These are phyloP conservation scores for Turnix velox DNA, from an alignment of 2,113 vertebrate species.

Conservation along the genomic window DNA sequence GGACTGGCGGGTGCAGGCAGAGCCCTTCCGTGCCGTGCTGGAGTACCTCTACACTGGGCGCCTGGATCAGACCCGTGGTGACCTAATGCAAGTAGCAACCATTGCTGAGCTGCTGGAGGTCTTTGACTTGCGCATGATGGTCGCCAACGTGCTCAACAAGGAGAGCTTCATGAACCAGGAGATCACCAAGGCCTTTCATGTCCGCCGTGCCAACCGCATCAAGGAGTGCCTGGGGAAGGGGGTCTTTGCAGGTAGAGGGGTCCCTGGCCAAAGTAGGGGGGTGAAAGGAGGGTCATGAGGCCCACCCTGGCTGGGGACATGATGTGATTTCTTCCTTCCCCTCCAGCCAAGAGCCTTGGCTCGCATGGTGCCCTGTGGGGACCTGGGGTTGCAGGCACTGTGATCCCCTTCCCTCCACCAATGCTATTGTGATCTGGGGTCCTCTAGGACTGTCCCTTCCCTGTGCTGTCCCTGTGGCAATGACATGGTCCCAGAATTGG, in stretches of 20 bases:
- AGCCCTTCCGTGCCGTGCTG: conserved; percentile 74
- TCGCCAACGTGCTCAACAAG: conserved; percentile 87
- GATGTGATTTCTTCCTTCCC: background rate
- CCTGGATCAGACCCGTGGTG: conserved; percentile 76
- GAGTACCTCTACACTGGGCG: conserved; percentile 86
- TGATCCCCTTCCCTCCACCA: rapidly evolving
- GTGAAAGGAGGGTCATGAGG: background rate
- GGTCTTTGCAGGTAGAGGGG: conserved; percentile 81
- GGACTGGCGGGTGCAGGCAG: conserved; percentile 76
- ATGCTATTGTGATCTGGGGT: background rate
- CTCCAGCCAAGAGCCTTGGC: rapidly evolving
- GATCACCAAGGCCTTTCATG: conserved; percentile 92
- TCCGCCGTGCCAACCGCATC: conserved; percentile 89
- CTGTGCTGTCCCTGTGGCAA: rapidly evolving
- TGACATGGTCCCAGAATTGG: background rate
- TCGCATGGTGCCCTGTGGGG: rapidly evolving
- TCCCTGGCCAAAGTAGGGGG: too few species aligned
- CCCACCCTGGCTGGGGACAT: rapidly evolving
- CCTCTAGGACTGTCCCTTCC: background rate
- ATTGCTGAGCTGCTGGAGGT: conserved; percentile 88
- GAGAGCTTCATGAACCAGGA: conserved; percentile 96
- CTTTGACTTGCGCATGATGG: conserved; percentile 91
- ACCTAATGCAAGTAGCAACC: conserved; percentile 87
- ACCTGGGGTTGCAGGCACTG: rapidly evolving
- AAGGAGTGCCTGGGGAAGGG: conserved; percentile 87